These are phyloP conservation scores for Orius insidiosus DNA, from an alignment of 1,140 invertebrate species.

Conservation along the genomic window DNA sequence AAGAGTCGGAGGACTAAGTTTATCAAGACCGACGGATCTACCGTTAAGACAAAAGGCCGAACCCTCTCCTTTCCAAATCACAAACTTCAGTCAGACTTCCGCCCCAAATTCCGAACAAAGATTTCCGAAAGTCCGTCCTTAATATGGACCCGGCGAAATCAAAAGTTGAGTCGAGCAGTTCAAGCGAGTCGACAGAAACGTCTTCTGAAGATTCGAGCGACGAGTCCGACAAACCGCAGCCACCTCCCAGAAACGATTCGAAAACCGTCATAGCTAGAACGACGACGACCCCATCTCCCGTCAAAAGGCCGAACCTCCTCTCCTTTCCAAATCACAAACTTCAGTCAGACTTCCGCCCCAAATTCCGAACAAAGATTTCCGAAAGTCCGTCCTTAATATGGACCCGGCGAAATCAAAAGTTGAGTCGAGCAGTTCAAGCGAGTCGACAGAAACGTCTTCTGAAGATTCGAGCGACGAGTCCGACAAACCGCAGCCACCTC, in stretches of 20 bases:
- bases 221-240: conserved; percentile 27
- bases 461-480: conserved; percentile 17
- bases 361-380: conserved; percentile 54
- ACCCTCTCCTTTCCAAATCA: conserved; percentile 1
- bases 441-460: conserved; percentile 23
- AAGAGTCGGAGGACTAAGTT: conserved; percentile 14
- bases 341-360: conserved; percentile 31
- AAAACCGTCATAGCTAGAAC: conserved; percentile 53
- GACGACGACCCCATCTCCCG: conserved; percentile 39
- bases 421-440: conserved; percentile 14
- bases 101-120: conserved; percentile 49
- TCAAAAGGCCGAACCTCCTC: background rate
- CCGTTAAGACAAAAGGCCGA: background rate
- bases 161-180: conserved; percentile 1
- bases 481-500: conserved; percentile 29
- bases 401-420: conserved; percentile 22
- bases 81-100: conserved; percentile 24
- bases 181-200: conserved; percentile 24
- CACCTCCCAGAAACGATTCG: conserved; percentile 38
- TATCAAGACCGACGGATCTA: conserved; percentile 16
- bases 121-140: conserved; percentile 54
- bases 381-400: conserved; percentile 57
- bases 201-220: conserved; percentile 14
- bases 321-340: background rate
- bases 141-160: conserved; percentile 37